Conservation (phyloP, 2,797 vertebrate genomes). For the Gouania willdenowi region DNA sequence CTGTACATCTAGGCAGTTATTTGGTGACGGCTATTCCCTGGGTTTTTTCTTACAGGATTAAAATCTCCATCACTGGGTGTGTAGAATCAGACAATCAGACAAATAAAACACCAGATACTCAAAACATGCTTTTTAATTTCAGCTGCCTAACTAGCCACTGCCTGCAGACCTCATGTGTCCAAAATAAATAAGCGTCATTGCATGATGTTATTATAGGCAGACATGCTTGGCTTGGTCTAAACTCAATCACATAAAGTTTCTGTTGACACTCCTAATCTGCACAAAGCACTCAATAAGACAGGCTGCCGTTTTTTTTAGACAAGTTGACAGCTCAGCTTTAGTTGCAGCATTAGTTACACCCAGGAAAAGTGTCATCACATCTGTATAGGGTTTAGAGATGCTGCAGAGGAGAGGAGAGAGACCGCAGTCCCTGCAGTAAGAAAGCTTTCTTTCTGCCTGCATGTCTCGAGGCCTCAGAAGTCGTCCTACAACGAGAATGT, state of each 20-base stretch:
- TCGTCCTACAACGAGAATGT: constrained; percentile 44
- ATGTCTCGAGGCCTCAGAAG: constrained; percentile 52
- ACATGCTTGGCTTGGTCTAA: constrained; percentile 38
- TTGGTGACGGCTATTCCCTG: constrained; percentile 31
- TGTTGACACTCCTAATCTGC: constrained; percentile 52
- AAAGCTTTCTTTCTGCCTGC: constrained; percentile 55
- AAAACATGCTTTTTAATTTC: constrained; percentile 17
- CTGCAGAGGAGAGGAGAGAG: constrained; percentile 9
- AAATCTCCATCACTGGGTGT: no score
- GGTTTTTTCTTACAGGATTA: constrained; percentile 3
- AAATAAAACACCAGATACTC: constrained; percentile 1
- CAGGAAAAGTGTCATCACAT: constrained; percentile 41
- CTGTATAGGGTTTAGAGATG: constrained; percentile 45
- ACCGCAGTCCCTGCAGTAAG: constrained; percentile 68
- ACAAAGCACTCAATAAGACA: constrained; percentile 42
- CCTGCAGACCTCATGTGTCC: constrained; percentile 65
- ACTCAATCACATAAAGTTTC: constrained; percentile 45
- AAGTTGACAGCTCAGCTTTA: constrained; percentile 43
- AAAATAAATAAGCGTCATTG: constrained; percentile 60
- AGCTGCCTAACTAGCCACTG: constrained; percentile 19
- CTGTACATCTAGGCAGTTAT: constrained; percentile 26
- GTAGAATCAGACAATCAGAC: no score
- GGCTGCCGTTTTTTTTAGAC: constrained; percentile 22
- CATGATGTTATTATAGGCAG: constrained; percentile 62
- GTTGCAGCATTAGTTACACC: constrained; percentile 51